These are phyloP conservation scores for Oligia fasciuncula DNA, from an alignment of 2,888 invertebrate species.

Conservation along the genomic window DNA sequence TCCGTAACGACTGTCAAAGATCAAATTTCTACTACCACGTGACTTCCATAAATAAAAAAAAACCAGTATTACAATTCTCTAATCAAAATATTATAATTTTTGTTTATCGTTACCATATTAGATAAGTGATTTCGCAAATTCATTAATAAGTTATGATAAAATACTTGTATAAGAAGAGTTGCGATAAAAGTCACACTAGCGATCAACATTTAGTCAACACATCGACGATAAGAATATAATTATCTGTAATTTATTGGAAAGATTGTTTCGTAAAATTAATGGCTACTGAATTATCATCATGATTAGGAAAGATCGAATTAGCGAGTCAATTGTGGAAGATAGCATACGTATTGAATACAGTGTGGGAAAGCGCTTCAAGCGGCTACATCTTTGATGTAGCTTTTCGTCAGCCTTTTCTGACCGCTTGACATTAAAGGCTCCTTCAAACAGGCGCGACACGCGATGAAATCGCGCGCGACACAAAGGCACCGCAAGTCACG, in stretches of 20 bases:
- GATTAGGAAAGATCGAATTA: slow-evolving; percentile 23
- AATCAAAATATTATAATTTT: too few species aligned
- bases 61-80: too few species aligned
- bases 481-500: too few species aligned
- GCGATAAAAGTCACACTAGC: slow-evolving; percentile 36
- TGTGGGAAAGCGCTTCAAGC: slow-evolving; percentile 33
- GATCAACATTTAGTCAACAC: slow-evolving; percentile 38
- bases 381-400: slow-evolving; percentile 7
- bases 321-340: slow-evolving; percentile 3
- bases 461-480: too few species aligned
- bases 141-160: slow-evolving; percentile 53
- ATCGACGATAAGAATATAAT: slow-evolving; percentile 35
- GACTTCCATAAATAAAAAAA: too few species aligned
- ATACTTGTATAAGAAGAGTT: slow-evolving; percentile 39
- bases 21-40: too few species aligned
- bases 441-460: too few species aligned
- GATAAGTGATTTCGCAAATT: slow-evolving; percentile 51
- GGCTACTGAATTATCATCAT: slow-evolving; percentile 31
- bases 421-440: slow-evolving; percentile 11
- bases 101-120: slow-evolving; percentile 38
- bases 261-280: slow-evolving; percentile 38
- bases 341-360: slow-evolving; percentile 15
- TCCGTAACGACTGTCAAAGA: too few species aligned
- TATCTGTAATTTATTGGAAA: slow-evolving; percentile 26
- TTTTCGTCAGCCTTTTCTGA: slow-evolving; percentile 20